Percentiles rank a stretch among this genome's conserved stretches.
Evolutionary conservation across 2,113 vertebrate species (phyloP).

Genomic region (Hypanus sabinus): DNA sequence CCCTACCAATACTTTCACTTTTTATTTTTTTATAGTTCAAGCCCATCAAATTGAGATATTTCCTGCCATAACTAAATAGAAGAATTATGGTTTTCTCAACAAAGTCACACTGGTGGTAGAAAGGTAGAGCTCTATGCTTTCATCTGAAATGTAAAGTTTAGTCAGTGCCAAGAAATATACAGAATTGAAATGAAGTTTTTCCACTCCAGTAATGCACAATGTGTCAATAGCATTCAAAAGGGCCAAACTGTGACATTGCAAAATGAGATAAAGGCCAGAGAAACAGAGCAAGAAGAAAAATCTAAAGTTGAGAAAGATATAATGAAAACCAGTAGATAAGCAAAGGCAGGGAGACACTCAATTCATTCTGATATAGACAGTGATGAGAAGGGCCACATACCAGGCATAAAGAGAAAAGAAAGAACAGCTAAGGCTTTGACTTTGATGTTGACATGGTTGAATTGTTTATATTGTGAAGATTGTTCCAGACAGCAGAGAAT

Average conservation of each 20-base stretch:
- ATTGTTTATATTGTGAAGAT: background rate
- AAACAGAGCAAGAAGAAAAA: background rate
- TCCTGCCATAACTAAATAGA: background rate
- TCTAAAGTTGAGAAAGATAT: too few relatives aligned
- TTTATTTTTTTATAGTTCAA: background rate
- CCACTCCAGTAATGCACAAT: background rate
- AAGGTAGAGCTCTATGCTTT: background rate
- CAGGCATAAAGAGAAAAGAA: background rate
- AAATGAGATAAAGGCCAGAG: too few relatives aligned
- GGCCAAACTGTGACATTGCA: too few relatives aligned
- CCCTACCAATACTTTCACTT: too few relatives aligned
- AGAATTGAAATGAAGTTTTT: background rate
- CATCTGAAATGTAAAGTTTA: background rate
- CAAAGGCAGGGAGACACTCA: background rate
- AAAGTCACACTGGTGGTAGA: background rate
- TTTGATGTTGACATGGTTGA: background rate
- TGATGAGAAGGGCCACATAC: too few relatives aligned
- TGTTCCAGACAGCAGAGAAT: background rate
- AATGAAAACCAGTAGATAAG: background rate
- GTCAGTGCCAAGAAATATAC: background rate
- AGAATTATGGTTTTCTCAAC: background rate
- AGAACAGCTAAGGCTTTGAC: background rate
- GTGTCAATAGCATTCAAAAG: background rate
- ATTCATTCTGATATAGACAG: too few relatives aligned
- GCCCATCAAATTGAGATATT: background rate